Evolutionary conservation across 2,888 invertebrate species (phyloP).

Genomic region (Drosophila ustulata): DNA sequence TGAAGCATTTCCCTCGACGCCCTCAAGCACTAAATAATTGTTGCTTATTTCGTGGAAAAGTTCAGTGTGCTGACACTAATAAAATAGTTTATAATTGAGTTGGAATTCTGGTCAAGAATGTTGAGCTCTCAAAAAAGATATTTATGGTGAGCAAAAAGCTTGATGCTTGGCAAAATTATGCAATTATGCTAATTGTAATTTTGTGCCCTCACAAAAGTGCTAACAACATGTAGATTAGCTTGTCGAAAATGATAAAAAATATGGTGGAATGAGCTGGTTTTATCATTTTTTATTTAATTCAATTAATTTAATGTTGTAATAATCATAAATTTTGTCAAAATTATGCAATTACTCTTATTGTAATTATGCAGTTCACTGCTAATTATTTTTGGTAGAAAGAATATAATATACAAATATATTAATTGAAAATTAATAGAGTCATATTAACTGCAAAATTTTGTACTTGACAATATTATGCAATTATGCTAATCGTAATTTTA

Average conservation of each 20-base stretch:
- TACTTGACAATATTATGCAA: too few species aligned
- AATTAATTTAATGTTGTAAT: too few species aligned
- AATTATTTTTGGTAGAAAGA: too few species aligned
- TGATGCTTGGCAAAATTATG: background rate
- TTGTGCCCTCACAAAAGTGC: background rate
- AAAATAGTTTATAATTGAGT: constrained; percentile 18
- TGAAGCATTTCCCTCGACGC: constrained; percentile 1
- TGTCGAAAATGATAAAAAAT: background rate
- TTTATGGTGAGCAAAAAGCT: background rate
- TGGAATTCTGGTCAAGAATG: background rate
- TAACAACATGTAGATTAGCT: constrained; percentile 1
- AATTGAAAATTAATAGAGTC: too few species aligned
- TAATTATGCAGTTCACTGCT: too few species aligned
- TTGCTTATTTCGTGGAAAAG: constrained; percentile 14
- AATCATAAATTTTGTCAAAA: too few species aligned
- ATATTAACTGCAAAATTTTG: too few species aligned
- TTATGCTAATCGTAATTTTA: too few species aligned
- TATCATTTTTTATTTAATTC: too few species aligned
- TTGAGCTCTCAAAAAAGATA: constrained; percentile 1
- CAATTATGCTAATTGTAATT: background rate
- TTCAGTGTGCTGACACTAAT: constrained; percentile 12
- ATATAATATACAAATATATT: too few species aligned
- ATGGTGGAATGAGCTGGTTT: too few species aligned
- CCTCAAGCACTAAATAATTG: constrained; percentile 29
- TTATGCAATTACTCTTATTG: too few species aligned